These are phyloP conservation scores for Agriotes lineatus DNA, from an alignment of 2,888 invertebrate species.

Conservation along the genomic window DNA sequence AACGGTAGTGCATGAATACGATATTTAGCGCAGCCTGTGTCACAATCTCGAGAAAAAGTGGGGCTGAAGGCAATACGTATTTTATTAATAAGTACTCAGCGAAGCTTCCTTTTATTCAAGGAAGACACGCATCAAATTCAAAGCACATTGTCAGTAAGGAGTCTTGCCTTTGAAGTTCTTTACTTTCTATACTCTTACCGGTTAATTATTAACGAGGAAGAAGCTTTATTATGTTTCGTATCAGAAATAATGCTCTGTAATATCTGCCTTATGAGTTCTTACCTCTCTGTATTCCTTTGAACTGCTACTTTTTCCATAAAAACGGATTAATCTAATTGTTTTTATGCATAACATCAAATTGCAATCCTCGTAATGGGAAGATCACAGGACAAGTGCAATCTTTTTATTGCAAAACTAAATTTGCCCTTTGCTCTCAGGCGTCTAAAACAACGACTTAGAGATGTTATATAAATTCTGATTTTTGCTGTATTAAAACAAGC, in stretches of 20 bases:
- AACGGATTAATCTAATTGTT: constrained; percentile 35
- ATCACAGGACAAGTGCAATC: background rate
- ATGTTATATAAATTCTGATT: no score
- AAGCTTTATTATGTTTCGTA: constrained; percentile 60
- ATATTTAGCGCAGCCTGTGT: no score
- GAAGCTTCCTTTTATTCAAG: constrained; percentile 46
- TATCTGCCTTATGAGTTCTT: constrained; percentile 45
- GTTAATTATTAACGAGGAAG: constrained; percentile 65
- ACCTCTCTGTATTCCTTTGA: constrained; percentile 11
- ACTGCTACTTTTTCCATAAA: constrained; percentile 33
- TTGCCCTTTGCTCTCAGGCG: background rate
- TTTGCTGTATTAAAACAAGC: no score
- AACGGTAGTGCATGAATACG: no score
- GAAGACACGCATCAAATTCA: constrained; percentile 57
- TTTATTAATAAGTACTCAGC: constrained; percentile 43
- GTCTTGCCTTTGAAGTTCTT: constrained; percentile 63
- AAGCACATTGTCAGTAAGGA: constrained; percentile 64
- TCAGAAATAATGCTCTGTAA: constrained; percentile 57
- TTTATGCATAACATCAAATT: constrained; percentile 19
- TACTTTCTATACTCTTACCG: constrained; percentile 57
- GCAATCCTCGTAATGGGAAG: constrained; percentile 1
- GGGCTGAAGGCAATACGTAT: constrained; percentile 16
- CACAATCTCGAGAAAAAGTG: constrained; percentile 9
- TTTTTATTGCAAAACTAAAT: background rate
- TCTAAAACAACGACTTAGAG: no score